Conservation (phyloP, 2,888 invertebrate genomes). For the Drosophila mulleri region DNA sequence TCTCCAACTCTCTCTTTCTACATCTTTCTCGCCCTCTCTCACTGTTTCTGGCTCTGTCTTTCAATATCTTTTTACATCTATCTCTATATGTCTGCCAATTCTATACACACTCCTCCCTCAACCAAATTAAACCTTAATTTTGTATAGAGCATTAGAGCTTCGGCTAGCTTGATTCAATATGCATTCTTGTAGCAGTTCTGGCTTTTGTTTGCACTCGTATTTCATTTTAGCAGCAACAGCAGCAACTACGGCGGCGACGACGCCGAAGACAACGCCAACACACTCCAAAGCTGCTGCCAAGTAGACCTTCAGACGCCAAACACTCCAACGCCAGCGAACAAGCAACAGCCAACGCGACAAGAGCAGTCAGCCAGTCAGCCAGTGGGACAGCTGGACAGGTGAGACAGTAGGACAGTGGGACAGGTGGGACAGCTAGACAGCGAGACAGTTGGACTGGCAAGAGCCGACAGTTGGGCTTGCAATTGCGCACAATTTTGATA, state of each 20-base stretch:
- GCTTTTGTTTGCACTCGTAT: constrained; percentile 77
- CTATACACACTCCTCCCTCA: too few relatives aligned
- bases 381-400: constrained; percentile 28
- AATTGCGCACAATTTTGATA: constrained; percentile 77
- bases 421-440: constrained; percentile 44
- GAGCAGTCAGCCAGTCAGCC: constrained; percentile 45
- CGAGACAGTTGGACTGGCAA: constrained; percentile 46
- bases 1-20: too few relatives aligned
- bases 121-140: neutral
- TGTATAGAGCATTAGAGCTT: constrained; percentile 38
- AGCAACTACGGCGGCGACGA: neutral
- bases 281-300: constrained; percentile 78
- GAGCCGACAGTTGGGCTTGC: constrained; percentile 71
- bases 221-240: constrained; percentile 65
- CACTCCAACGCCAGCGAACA: constrained; percentile 74
- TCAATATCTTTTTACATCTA: neutral
- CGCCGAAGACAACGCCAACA: constrained; percentile 64
- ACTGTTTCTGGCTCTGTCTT: neutral
- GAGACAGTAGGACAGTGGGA: constrained; percentile 32
- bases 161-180: neutral
- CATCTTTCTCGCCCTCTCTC: neutral
- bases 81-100: too few relatives aligned
- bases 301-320: constrained; percentile 81
- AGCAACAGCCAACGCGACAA: constrained; percentile 63
- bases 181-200: constrained; percentile 49